These are phyloP conservation scores for Vulpes lagopus DNA, from an alignment of 2,113 vertebrate species.

Conservation along the genomic window DNA sequence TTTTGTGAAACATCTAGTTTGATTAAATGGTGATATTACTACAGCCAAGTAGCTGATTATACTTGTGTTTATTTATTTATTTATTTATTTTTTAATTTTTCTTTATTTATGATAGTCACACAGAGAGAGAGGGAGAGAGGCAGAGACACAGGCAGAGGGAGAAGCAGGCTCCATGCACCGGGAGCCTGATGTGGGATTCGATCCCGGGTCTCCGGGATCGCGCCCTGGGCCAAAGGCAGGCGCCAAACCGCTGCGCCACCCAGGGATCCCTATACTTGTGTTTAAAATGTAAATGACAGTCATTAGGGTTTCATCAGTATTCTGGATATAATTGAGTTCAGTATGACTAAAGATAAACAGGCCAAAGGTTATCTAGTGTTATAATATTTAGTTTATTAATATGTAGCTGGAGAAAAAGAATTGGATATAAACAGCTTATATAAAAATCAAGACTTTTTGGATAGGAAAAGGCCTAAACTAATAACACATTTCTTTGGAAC, in stretches of 20 bases:
- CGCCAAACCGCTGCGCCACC: too few relatives aligned
- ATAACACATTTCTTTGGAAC: not conserved
- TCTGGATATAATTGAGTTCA: conserved; percentile 20
- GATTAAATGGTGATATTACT: not conserved
- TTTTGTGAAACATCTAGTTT: not conserved
- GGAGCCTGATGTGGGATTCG: too few relatives aligned
- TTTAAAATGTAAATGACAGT: conserved; percentile 8
- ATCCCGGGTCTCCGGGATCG: too few relatives aligned
- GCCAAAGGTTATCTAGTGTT: not conserved
- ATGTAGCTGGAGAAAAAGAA: not conserved
- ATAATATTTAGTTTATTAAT: conserved; percentile 2
- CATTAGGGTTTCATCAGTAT: conserved; percentile 1
- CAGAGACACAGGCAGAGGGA: too few relatives aligned
- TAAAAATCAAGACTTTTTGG: not conserved
- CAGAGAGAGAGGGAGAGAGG: too few relatives aligned
- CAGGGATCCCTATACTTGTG: not conserved
- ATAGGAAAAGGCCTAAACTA: not conserved
- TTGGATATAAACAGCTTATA: not conserved
- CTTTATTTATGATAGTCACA: too few relatives aligned
- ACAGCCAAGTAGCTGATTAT: not conserved
- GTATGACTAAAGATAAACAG: not conserved
- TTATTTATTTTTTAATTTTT: too few relatives aligned
- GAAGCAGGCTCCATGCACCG: too few relatives aligned
- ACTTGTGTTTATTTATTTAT: not conserved
- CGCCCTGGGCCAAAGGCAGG: too few relatives aligned